Conservation (phyloP, 37 sponge, comb jelly and placozoan genomes). For the Sycon ciliatum region DNA sequence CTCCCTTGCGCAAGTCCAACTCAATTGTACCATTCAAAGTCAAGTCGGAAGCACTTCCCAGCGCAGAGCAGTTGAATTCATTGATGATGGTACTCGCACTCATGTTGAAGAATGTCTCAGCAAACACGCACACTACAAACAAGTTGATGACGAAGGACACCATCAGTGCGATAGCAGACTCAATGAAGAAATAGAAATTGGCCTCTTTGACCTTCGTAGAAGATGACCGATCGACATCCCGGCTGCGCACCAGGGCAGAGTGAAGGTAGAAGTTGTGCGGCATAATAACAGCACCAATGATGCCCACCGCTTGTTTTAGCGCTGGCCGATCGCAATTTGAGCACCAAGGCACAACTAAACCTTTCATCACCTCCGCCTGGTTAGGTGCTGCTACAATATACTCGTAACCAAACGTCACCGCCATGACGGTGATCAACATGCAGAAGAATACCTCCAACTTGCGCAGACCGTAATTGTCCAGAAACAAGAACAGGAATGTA, state of each 20-base stretch:
- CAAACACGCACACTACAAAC: slow-evolving; percentile 39
- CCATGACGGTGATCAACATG: slow-evolving; percentile 33
- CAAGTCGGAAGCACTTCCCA: neutral
- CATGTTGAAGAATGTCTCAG: slow-evolving; percentile 27
- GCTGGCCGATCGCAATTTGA: slow-evolving; percentile 27
- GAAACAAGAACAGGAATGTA: slow-evolving; percentile 41
- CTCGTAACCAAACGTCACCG: slow-evolving; percentile 46
- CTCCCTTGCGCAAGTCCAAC: neutral
- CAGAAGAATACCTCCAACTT: slow-evolving; percentile 43
- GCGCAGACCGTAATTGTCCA: slow-evolving; percentile 41
- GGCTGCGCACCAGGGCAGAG: slow-evolving; percentile 49
- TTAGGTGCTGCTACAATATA: slow-evolving; percentile 37
- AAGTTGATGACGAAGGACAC: slow-evolving; percentile 39
- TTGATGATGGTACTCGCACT: neutral
- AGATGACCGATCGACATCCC: slow-evolving; percentile 36
- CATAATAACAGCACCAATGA: slow-evolving; percentile 43
- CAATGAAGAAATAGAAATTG: slow-evolving; percentile 68
- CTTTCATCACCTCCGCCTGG: slow-evolving; percentile 57
- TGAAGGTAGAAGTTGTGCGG: slow-evolving; percentile 49
- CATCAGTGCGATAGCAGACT: slow-evolving; percentile 43
- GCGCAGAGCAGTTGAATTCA: slow-evolving; percentile 28
- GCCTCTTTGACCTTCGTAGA: slow-evolving; percentile 52
- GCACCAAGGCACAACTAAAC: slow-evolving; percentile 54
- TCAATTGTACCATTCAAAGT: neutral
- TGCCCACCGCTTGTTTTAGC: slow-evolving; percentile 42